Conservation (phyloP, 2,797 vertebrate genomes). For the Sebastes steindachneri region DNA sequence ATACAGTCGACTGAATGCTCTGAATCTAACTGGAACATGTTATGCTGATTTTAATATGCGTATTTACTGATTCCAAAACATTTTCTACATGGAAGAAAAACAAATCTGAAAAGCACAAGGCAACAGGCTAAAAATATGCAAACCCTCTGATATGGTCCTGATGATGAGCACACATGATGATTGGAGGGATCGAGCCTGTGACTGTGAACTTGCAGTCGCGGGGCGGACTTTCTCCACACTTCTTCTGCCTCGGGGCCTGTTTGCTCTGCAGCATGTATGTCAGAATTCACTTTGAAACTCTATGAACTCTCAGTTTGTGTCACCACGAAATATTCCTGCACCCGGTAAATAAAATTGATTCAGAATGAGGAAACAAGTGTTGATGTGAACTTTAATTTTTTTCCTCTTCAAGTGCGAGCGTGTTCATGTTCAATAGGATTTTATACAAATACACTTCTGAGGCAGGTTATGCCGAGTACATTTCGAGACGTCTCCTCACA, state of each 20-base stretch:
- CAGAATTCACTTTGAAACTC: slow-evolving; percentile 8
- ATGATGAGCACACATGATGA: slow-evolving; percentile 13
- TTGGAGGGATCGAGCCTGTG: slow-evolving; percentile 2
- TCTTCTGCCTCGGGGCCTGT: slow-evolving; percentile 32
- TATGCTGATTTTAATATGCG: background rate
- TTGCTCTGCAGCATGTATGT: slow-evolving; percentile 31
- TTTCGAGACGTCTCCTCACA: slow-evolving; percentile 52
- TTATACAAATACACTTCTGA: slow-evolving; percentile 48
- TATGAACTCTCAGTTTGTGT: slow-evolving; percentile 26
- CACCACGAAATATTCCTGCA: background rate
- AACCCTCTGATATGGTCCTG: background rate
- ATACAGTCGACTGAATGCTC: background rate
- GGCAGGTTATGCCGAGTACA: slow-evolving; percentile 37
- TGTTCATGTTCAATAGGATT: slow-evolving; percentile 32
- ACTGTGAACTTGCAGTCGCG: slow-evolving; percentile 15
- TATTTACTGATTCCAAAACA: background rate
- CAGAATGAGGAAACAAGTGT: slow-evolving; percentile 10
- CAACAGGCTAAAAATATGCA: slow-evolving; percentile 1
- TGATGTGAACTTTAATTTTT: slow-evolving; percentile 12
- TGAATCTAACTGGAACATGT: background rate
- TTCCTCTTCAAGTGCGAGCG: slow-evolving; percentile 14
- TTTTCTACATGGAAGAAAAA: background rate
- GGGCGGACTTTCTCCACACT: slow-evolving; percentile 14
- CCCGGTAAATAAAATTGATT: slow-evolving; percentile 26
- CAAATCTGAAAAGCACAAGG: background rate